Base-by-base conservation (phyloP, 2,888 invertebrate species). In the Patella caerulea region DNA sequence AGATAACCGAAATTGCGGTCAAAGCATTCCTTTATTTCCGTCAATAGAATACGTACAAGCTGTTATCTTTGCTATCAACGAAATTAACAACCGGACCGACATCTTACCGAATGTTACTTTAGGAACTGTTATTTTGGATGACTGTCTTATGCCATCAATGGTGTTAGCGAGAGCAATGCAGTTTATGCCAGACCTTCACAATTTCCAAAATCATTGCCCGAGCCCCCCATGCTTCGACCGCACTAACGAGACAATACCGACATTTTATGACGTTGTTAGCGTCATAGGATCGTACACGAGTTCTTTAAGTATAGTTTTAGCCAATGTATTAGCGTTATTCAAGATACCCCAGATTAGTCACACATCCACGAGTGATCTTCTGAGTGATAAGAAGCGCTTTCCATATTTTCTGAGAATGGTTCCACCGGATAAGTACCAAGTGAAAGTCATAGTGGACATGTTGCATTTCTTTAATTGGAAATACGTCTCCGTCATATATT, bases 401-500 rank as follows among this genome's bases (percentile, higher is more conserved):
- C 89, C 89, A 0, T 87, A 86, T 77, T 88, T 90, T 83, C 83
- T 89, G 82, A 78, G 90, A 15, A 88, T 88, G 84, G 84, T 88
- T 24, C 88, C 89, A 17, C 87, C 90, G 2, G 88, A 90, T 78
- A 75, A 81, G n/a, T 83, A 88, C 78, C 89, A 88, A 76, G 86
- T 86, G 29, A 81, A 83, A 75, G 86, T 85, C 3, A 88, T 90
- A 29, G 77, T 86, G 1, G 82, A 83, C 24, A 76, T 90, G 9
- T 70, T 90, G 53, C 74, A 76, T 2, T 82, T 87, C 77, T 90
- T 90, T 79, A 95, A 95, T 90, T 96, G 95, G 95, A 95, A 94
- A 17, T 95, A 95, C 90, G 94, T 96, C 73, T 95, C 95, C 72
- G 94, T 94, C n/a, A 94, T 95, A 74, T 94, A 95, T 90, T 95